Conservation (phyloP, 2,113 vertebrate species). For the Percina caprodes region DNA sequence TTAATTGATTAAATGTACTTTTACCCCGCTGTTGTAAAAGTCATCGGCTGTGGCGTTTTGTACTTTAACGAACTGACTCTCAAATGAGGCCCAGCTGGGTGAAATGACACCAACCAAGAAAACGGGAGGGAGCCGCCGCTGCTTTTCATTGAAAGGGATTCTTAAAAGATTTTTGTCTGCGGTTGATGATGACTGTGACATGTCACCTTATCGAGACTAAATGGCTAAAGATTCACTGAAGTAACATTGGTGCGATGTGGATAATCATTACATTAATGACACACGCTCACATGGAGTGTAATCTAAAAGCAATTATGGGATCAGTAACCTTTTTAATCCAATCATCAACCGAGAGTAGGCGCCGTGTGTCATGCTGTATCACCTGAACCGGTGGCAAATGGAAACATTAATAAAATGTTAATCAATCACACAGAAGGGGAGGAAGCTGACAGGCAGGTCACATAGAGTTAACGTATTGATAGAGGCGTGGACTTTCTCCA, state of each 20-base stretch:
- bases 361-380: slow-evolving; percentile 63
- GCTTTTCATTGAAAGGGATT: neutral
- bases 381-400: slow-evolving; percentile 69
- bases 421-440: slow-evolving; percentile 72
- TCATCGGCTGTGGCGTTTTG: slow-evolving; percentile 1
- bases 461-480: slow-evolving; percentile 57
- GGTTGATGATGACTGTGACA: slow-evolving; percentile 66
- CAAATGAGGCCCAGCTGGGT: slow-evolving; percentile 26
- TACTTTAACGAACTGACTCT: slow-evolving; percentile 19
- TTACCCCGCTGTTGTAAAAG: slow-evolving; percentile 19
- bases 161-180: slow-evolving; percentile 39
- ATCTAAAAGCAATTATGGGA: slow-evolving; percentile 83
- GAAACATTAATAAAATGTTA: slow-evolving; percentile 79
- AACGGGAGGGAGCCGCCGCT: neutral
- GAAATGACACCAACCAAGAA: slow-evolving; percentile 4
- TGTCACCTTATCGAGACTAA: slow-evolving; percentile 69
- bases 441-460: slow-evolving; percentile 60
- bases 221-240: slow-evolving; percentile 73
- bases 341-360: slow-evolving; percentile 67
- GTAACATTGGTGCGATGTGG: slow-evolving; percentile 67
- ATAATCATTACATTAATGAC: slow-evolving; percentile 81
- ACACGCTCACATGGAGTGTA: slow-evolving; percentile 67
- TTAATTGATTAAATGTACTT: slow-evolving; percentile 68
- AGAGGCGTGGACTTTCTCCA: slow-evolving; percentile 21
- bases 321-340: slow-evolving; percentile 81